Conservation (phyloP, 2,113 vertebrate genomes). For the Heteronetta atricapilla region DNA sequence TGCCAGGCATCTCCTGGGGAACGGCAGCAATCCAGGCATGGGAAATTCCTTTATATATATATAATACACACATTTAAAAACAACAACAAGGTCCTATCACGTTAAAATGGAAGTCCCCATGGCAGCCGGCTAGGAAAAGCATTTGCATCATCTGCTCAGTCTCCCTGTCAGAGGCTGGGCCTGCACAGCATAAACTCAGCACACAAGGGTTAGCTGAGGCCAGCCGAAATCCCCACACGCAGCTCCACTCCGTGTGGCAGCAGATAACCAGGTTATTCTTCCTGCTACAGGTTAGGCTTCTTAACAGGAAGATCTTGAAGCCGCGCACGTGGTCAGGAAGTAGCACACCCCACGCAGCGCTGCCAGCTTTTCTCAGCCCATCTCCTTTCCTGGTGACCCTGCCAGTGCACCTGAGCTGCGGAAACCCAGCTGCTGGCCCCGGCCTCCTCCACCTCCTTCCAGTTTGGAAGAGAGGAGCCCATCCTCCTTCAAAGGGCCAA, state of each 20-base stretch:
- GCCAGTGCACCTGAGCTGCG: background rate
- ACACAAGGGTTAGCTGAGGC: background rate
- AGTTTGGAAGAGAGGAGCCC: background rate
- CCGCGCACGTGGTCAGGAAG: background rate
- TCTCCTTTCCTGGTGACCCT: background rate
- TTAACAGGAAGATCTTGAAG: background rate
- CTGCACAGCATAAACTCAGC: background rate
- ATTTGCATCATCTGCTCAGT: background rate
- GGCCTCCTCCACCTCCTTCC: background rate
- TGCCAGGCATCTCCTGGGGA: background rate
- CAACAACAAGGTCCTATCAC: too few species aligned
- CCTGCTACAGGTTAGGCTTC: background rate
- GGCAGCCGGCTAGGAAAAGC: background rate
- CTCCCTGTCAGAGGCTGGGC: background rate
- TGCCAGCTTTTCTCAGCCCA: background rate
- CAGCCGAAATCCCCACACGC: rapidly evolving
- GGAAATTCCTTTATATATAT: background rate
- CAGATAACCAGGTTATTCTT: background rate
- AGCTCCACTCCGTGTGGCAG: background rate
- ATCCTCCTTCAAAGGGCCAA: background rate
- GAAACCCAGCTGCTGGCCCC: background rate
- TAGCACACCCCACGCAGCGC: rapidly evolving
- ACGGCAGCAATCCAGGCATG: rapidly evolving
- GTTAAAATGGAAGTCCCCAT: rapidly evolving
- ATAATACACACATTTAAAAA: too few species aligned